phyloP scores from a whole-genome alignment of 2,888 invertebrate genomes.

The Eristalis intricaria region DNA sequence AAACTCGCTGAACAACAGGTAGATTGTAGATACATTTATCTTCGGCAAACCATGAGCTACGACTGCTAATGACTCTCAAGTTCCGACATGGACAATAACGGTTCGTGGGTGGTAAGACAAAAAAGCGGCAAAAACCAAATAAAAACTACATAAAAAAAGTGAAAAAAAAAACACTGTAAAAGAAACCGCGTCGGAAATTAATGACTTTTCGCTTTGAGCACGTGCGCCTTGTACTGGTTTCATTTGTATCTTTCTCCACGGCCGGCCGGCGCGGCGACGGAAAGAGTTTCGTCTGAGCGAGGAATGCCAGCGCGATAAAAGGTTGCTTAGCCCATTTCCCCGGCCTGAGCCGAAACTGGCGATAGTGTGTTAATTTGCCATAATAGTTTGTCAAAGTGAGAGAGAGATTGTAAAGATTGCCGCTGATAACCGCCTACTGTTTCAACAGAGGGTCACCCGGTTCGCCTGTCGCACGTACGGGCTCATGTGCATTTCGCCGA shows the following conservation, averaged over 20 bases:
- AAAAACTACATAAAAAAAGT: neutral
- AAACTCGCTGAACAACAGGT: conserved; percentile 55
- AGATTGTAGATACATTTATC: conserved; percentile 66
- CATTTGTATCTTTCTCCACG: conserved; percentile 12
- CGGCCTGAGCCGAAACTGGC: neutral
- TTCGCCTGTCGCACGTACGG: neutral
- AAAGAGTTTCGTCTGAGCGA: neutral
- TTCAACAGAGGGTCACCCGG: neutral
- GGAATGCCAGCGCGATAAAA: neutral
- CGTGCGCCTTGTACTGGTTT: conserved; percentile 48
- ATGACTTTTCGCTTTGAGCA: conserved; percentile 60
- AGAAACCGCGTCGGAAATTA: conserved; percentile 51
- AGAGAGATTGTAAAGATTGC: neutral
- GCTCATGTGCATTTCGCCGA: neutral
- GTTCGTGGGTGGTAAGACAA: conserved; percentile 68
- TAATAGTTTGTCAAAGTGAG: neutral
- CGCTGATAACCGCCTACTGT: neutral
- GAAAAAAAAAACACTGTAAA: conserved; percentile 27
- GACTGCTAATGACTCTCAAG: conserved; percentile 62
- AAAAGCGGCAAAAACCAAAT: conserved; percentile 20
- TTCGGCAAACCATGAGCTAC: conserved; percentile 41
- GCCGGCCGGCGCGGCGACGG: no score
- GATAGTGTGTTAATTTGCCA: neutral
- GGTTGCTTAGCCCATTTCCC: neutral
- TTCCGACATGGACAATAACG: conserved; percentile 61